Percentiles rank a stretch among this genome's conserved stretches.
phyloP scores from a whole-genome alignment of 2,797 vertebrate genomes.

The Danio aesculapii region DNA sequence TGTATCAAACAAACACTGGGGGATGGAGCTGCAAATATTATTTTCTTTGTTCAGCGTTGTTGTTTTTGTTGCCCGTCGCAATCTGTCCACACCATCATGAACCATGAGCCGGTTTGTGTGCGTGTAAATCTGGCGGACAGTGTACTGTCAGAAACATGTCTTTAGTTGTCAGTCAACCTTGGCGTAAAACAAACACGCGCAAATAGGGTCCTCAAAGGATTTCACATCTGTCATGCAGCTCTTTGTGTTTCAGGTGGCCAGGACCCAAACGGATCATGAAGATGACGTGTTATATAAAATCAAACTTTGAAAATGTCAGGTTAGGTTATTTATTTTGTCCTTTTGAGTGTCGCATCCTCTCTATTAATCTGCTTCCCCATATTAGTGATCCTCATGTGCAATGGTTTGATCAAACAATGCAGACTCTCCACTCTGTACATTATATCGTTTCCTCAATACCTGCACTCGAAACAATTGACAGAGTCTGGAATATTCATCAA shows the following conservation, averaged over 20 bases:
- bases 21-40: neutral
- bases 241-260: conserved; percentile 17
- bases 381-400: neutral
- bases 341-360: conserved; percentile 2
- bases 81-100: conserved; percentile 51
- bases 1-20: conserved; percentile 12
- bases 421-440: neutral
- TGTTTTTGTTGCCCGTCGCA: conserved; percentile 57
- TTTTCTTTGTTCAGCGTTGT: conserved; percentile 26
- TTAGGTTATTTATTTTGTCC: conserved; percentile 19
- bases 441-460: neutral
- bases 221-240: conserved; percentile 53
- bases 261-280: conserved; percentile 19
- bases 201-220: conserved; percentile 36
- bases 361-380: neutral
- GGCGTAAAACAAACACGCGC: conserved; percentile 46
- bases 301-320: conserved; percentile 12
- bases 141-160: conserved; percentile 65
- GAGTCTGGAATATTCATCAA: neutral
- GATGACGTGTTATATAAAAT: conserved; percentile 29
- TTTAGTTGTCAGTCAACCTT: conserved; percentile 61
- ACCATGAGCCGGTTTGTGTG: conserved; percentile 54
- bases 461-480: neutral
- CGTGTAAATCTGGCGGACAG: conserved; percentile 61
- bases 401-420: neutral